Conservation (phyloP, 2,113 vertebrate genomes). For the Sialia sialis region DNA sequence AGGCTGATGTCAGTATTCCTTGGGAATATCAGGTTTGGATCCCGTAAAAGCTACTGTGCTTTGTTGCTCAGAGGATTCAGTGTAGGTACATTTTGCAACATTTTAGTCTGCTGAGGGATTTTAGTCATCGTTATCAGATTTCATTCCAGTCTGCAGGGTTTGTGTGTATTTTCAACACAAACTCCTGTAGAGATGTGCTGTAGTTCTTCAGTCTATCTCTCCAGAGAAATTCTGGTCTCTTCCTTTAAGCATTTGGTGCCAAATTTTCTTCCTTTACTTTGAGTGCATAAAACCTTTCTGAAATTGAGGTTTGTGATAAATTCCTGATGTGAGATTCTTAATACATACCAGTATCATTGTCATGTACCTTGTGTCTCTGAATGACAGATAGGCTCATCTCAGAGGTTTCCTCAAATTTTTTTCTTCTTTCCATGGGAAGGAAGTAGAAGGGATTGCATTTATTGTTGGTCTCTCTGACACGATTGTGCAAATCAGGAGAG, state of each 20-base stretch:
- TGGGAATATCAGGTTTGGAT: not conserved
- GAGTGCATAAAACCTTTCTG: not conserved
- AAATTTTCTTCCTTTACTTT: not conserved
- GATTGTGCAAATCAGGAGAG: not conserved
- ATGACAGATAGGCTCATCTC: not conserved
- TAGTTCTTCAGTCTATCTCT: not conserved
- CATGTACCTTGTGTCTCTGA: not conserved
- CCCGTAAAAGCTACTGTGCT: not conserved
- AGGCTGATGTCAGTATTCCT: not conserved
- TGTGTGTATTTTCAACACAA: not conserved
- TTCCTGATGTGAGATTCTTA: not conserved
- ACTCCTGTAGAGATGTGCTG: not conserved
- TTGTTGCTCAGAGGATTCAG: not conserved
- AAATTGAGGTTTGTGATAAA: not conserved
- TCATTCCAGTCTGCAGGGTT: not conserved
- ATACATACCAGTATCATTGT: not conserved
- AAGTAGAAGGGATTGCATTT: not conserved
- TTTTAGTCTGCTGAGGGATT: not conserved
- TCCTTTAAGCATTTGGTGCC: not conserved
- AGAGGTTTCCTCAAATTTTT: not conserved
- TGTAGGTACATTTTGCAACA: not conserved
- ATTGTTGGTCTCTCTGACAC: not conserved
- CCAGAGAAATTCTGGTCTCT: not conserved
- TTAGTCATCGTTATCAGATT: not conserved
- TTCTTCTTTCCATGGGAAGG: not conserved